Base-by-base conservation (phyloP, 2,797 vertebrate genomes). In the Darevskia mixta region DNA sequence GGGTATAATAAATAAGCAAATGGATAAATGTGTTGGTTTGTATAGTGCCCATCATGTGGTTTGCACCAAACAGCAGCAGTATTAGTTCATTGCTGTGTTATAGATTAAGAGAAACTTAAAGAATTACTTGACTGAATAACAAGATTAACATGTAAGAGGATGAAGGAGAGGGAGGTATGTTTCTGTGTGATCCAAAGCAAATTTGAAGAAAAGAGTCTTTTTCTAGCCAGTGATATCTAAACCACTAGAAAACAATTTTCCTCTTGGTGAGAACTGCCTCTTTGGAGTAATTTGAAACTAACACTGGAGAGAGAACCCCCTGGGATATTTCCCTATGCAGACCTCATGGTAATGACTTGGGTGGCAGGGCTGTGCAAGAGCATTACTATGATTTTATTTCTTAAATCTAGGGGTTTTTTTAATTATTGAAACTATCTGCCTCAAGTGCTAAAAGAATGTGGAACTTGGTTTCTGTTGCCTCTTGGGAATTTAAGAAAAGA, bases 271-370 rank as follows among this genome's bases (percentile, higher is more conserved):
- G 41, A 27, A 29, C 20, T 10, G 25, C 10, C 29, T 38, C 6
- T 18, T 67, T 43, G 32, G 17, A 32, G 45, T 79, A 15, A 38
- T 88, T 87, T 87, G 89, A 77, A n/a, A 64, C 38, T 5, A 86
- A 88, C 64, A 81, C 25, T 2, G 66, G 25, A 6, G 85, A 23
- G 2, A 23, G 25, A 82, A n/a, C 38, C 4, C 13, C 15, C 8
- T 69, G 20, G 29, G 10, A 66, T n/a, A 13, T 18, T 69, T 11
- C 35, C 11, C 49, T 32, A 18, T 38, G 11, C 9, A 73, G 13
- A 32, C 45, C 32, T 23, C n/a, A 69, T 71, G 69, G n/a, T 35
- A 79, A 49, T 35, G 29, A 86, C 43, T 45, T 73, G 23, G 27
- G 49, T 55, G 13, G 49, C 13, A 15, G 49, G n/a, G 25, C 80